phyloP scores from a whole-genome alignment of 2,888 invertebrate genomes.

The Drosophila siamana region DNA sequence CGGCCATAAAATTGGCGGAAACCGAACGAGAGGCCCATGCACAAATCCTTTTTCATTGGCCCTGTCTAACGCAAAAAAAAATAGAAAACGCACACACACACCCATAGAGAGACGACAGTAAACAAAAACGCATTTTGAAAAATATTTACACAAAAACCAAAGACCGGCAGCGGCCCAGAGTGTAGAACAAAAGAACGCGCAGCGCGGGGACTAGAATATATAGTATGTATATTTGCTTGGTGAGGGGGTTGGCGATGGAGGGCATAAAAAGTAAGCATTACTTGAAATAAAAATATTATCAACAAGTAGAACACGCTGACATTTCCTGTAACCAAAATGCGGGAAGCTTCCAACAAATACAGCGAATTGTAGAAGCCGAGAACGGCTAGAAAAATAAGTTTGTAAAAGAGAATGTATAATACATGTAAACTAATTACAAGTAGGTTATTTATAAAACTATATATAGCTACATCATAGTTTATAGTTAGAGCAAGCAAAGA shows the following conservation, averaged over 20 bases:
- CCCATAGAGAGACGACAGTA: slow-evolving; percentile 38
- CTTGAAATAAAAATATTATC: slow-evolving; percentile 30
- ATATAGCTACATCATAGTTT: too few relatives aligned
- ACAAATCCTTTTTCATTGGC: slow-evolving; percentile 76
- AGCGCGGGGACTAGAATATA: slow-evolving; percentile 8
- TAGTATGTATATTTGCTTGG: not conserved
- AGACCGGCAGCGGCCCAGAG: slow-evolving; percentile 11
- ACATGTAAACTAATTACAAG: too few relatives aligned
- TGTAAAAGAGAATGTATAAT: not conserved
- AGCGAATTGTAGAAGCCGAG: not conserved
- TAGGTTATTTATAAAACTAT: too few relatives aligned
- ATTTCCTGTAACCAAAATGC: slow-evolving; percentile 27
- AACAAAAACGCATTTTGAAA: slow-evolving; percentile 77
- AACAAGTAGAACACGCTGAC: slow-evolving; percentile 8
- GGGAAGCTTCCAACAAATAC: not conserved
- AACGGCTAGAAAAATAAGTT: too few relatives aligned
- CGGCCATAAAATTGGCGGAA: slow-evolving; percentile 73
- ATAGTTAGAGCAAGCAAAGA: too few relatives aligned
- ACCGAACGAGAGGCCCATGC: slow-evolving; percentile 51
- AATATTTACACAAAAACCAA: slow-evolving; percentile 64
- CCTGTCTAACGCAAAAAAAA: slow-evolving; percentile 45
- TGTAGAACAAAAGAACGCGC: slow-evolving; percentile 6
- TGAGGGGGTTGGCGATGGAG: not conserved
- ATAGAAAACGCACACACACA: slow-evolving; percentile 21
- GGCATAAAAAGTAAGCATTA: slow-evolving; percentile 10